Percentiles rank a stretch among this genome's conserved stretches.
phyloP scores from a whole-genome alignment of 2,797 vertebrate species.

The Caiman crocodilus region DNA sequence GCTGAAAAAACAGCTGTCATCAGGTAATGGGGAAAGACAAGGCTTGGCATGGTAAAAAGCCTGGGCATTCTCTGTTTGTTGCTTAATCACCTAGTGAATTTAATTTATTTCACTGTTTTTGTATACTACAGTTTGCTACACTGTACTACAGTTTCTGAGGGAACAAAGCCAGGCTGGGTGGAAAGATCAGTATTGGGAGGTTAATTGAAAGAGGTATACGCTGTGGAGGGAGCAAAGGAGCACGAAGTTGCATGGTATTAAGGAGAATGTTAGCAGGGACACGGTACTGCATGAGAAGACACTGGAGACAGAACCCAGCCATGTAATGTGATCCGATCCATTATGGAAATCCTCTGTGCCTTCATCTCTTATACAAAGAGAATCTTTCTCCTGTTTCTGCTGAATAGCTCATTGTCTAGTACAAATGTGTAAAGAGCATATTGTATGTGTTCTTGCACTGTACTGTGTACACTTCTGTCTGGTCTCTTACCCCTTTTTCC shows the following conservation, averaged over 20 bases:
- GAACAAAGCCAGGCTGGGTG: neutral
- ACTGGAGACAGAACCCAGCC: neutral
- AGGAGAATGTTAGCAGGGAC: neutral
- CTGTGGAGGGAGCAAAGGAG: neutral
- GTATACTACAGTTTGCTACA: neutral
- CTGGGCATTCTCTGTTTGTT: neutral
- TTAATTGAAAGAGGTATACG: neutral
- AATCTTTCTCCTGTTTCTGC: neutral
- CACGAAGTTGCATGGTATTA: neutral
- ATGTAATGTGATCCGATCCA: neutral
- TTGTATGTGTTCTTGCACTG: neutral
- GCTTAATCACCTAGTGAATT: neutral
- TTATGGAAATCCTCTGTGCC: neutral
- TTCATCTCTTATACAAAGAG: accelerated
- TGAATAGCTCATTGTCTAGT: neutral
- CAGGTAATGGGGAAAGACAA: constrained; percentile 78
- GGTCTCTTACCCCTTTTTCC: neutral
- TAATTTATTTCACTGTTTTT: neutral
- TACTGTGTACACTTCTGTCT: neutral
- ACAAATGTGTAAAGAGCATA: neutral
- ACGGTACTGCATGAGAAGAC: neutral
- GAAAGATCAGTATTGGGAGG: neutral
- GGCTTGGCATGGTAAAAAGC: neutral
- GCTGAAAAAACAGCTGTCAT: constrained; percentile 88
- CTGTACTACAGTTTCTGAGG: neutral